These are phyloP conservation scores for Atherinomorus stipes DNA, from an alignment of 2,113 vertebrate genomes.

Conservation along the genomic window DNA sequence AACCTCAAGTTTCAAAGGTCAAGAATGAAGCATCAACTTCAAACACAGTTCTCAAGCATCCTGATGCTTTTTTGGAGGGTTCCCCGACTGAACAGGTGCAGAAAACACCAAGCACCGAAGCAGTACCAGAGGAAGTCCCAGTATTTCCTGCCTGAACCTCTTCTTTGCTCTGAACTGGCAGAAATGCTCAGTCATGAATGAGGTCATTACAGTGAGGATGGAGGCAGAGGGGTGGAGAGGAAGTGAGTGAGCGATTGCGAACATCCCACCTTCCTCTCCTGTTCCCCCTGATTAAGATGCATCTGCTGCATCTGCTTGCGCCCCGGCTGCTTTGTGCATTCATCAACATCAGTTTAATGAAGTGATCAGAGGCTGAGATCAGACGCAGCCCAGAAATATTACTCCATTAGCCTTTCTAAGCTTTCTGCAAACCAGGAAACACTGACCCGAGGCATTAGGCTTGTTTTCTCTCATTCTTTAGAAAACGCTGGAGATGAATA, in stretches of 20 bases:
- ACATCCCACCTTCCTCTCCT: constrained; percentile 59
- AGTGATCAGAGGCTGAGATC: constrained; percentile 77
- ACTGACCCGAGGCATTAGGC: constrained; percentile 47
- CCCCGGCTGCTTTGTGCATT: constrained; percentile 61
- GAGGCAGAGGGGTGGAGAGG: constrained; percentile 32
- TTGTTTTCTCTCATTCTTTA: constrained; percentile 31
- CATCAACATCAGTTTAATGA: constrained; percentile 76
- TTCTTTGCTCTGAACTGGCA: constrained; percentile 8
- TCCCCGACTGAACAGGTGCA: neutral
- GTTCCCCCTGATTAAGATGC: constrained; percentile 69
- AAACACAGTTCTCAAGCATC: neutral
- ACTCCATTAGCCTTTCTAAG: constrained; percentile 66
- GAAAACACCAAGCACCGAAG: neutral
- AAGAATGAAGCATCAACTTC: neutral
- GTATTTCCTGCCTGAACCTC: neutral
- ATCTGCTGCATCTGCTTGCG: constrained; percentile 47
- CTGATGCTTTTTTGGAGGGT: neutral
- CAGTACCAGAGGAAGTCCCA: neutral
- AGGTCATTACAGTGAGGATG: constrained; percentile 51
- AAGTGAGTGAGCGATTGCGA: constrained; percentile 60
- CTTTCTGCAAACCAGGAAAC: constrained; percentile 57
- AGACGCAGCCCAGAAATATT: constrained; percentile 65
- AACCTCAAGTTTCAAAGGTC: too few species aligned
- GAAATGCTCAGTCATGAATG: constrained; percentile 54
- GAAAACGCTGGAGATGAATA: constrained; percentile 34